Base-by-base conservation (phyloP, 2,888 invertebrate species). In the Antheraea yamamai region DNA sequence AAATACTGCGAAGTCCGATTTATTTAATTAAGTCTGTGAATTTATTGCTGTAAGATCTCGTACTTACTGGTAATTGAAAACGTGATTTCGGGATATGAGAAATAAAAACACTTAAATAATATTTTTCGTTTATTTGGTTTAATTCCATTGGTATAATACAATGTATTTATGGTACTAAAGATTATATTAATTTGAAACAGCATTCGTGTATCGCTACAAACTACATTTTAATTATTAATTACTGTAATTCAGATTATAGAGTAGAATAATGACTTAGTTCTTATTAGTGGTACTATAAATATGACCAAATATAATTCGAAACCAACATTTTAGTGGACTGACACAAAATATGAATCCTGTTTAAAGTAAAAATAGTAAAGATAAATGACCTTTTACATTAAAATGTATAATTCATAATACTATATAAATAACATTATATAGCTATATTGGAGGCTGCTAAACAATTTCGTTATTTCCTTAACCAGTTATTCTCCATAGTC, bases 61-160 rank as follows among this genome's bases (percentile, higher is more conserved):
- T 55, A 55, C 20, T 55, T n/a, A n/a, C 23, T 23, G 23, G n/a
- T 61, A 23, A 8, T 2, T 61, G 3, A 4, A 23, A 23, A n/a
- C 10, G n/a, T 70, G 8, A 39, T 39, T 66, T 30, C 18, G 30
- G 30, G 14, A 47, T 47, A 23, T 26, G 10, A 20, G 14, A 4
- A 30, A 20, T 47, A 51, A 72, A n/a, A 39, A 74, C 51, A 71
- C 39, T 72, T 58, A 3, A 6, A 2, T 20, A 39, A 58, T 61
- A 72, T 75, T 61, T 75, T 75, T 75, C 76, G 79, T 89, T 88
- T 89, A 90, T 90, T 88, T 88, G 87, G 89, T 85, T 86, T 86
- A 80, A 82, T 84, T 86, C 82, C 85, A 86, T 88, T 89, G 88
- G 89, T 88, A 88, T 82, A 85, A 61, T 71, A 66, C 55, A 26